A percentile compares a stretch with the other conserved stretches of the same genome.
These are phyloP conservation scores for human DNA, from an alignment of 2,113 vertebrate species.

Conservation along the genomic window GRCh38 chrX:3947501-3948000, in stretches of 20 bases:
- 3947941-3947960: too few species aligned
- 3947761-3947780: fast-evolving
- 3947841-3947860: too few species aligned
- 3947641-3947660: fast-evolving
- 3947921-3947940: too few species aligned
- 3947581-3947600: too few species aligned
- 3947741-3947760: fast-evolving
- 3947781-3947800: background rate
- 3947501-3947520: fast-evolving
- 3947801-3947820: too few species aligned
- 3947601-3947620: background rate
- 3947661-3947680: background rate
- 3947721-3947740: too few species aligned
- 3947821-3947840: too few species aligned
- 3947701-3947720: fast-evolving
- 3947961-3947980: too few species aligned
- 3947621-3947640: background rate
- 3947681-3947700: background rate
- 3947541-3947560: background rate
- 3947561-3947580: background rate
- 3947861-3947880: too few species aligned
- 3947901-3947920: too few species aligned
- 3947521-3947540: background rate
- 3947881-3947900: too few species aligned
- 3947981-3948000: too few species aligned